Evolutionary conservation across 2,113 vertebrate genomes (phyloP).

Genomic region (Saimiri boliviensis): DNA sequence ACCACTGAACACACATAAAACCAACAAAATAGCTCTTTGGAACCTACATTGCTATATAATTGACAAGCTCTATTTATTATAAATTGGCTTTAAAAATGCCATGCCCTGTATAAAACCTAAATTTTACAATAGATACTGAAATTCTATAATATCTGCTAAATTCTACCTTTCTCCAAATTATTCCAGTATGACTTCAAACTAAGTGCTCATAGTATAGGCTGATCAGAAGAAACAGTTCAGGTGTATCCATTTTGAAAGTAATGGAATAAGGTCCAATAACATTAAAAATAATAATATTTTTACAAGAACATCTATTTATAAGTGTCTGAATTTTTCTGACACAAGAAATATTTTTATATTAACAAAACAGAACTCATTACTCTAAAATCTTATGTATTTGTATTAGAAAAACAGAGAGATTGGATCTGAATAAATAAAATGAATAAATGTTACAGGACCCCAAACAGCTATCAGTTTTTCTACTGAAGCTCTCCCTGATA

Average conservation of each 20-base stretch:
- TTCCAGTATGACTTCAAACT: slow-evolving; percentile 40
- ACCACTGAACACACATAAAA: slow-evolving; percentile 3
- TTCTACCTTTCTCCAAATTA: slow-evolving; percentile 47
- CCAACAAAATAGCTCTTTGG: slow-evolving; percentile 18
- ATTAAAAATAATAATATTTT: slow-evolving; percentile 45
- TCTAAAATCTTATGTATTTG: slow-evolving; percentile 40
- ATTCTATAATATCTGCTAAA: slow-evolving; percentile 1
- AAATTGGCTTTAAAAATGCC: slow-evolving; percentile 14
- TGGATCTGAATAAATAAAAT: slow-evolving; percentile 20
- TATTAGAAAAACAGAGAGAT: not conserved
- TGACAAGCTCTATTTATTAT: slow-evolving; percentile 29
- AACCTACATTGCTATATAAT: not conserved
- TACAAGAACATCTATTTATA: not conserved
- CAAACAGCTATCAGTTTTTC: slow-evolving; percentile 3
- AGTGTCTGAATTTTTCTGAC: slow-evolving; percentile 23
- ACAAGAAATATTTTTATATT: slow-evolving; percentile 25
- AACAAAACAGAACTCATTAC: not conserved
- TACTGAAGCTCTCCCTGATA: not conserved
- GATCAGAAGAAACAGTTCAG: slow-evolving; percentile 11
- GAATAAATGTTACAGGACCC: not conserved
- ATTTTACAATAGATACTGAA: slow-evolving; percentile 16
- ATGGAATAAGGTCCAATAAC: not conserved
- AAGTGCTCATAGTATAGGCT: slow-evolving; percentile 3
- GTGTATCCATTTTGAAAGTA: not conserved
- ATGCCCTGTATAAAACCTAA: slow-evolving; percentile 27